Evolutionary conservation across 2,113 vertebrate genomes (phyloP).

Genomic region (Ondatra zibethicus): DNA sequence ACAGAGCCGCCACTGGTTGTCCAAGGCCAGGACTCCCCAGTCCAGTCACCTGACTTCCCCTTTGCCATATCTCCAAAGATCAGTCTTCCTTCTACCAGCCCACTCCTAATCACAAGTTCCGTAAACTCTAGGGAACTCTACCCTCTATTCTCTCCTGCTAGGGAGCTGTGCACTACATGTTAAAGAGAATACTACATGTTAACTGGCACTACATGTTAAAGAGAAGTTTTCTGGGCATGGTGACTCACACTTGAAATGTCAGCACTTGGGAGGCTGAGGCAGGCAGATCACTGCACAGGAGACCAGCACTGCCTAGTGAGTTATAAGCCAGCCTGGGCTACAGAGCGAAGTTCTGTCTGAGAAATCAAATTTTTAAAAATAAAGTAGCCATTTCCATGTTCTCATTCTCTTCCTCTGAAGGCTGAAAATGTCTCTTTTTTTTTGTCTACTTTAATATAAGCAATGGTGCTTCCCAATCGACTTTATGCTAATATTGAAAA

Average conservation of each 20-base stretch:
- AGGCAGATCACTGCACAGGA: not conserved
- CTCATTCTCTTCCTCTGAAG: not conserved
- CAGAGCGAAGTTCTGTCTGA: not conserved
- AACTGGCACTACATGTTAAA: not conserved
- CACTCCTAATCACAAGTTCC: not conserved
- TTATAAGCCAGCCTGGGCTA: not conserved
- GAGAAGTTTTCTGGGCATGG: not conserved
- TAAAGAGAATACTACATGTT: too few species aligned
- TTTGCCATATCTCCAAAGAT: not conserved
- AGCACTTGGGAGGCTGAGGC: not conserved
- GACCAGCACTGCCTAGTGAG: not conserved
- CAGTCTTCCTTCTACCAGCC: not conserved
- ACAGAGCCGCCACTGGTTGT: not conserved
- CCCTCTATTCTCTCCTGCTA: not conserved
- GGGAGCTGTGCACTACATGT: not conserved
- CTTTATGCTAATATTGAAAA: not conserved
- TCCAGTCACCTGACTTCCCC: not conserved
- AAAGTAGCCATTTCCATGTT: not conserved
- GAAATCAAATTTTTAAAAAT: not conserved
- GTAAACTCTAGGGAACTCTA: not conserved
- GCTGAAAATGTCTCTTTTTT: not conserved
- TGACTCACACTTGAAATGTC: not conserved
- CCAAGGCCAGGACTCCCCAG: not conserved
- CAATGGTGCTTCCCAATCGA: not conserved
- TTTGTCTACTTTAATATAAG: not conserved